Conservation (phyloP, 2,113 vertebrate species). For the Lophura nycthemera region DNA sequence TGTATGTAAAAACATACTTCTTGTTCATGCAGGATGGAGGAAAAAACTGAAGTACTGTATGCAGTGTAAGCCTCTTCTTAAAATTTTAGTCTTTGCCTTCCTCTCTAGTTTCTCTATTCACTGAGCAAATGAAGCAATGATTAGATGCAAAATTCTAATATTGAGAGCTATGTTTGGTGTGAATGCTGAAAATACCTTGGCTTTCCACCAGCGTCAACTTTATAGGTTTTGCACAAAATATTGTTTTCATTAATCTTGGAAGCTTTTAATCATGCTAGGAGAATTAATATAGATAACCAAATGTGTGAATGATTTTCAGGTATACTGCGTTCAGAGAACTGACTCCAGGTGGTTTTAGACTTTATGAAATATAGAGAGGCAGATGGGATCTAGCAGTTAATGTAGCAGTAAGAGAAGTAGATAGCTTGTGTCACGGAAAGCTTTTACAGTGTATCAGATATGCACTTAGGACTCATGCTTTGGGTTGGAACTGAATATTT, state of each 20-base stretch:
- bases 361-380: neutral
- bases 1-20: neutral
- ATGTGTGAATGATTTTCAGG: neutral
- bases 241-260: neutral
- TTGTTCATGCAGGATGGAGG: neutral
- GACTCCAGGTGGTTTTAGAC: neutral
- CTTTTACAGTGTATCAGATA: slow-evolving; percentile 28
- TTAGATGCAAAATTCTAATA: neutral
- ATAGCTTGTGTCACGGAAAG: neutral
- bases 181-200: neutral
- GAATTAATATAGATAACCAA: neutral
- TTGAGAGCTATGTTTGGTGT: neutral
- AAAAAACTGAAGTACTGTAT: neutral
- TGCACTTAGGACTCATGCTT: neutral
- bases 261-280: neutral
- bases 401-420: neutral
- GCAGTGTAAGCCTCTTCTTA: accelerated
- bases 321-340: neutral
- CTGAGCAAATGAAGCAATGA: neutral
- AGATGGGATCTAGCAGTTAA: neutral
- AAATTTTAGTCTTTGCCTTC: neutral
- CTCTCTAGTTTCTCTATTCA: neutral
- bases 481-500: slow-evolving; percentile 38
- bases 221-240: neutral
- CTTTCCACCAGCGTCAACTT: neutral